Conservation (phyloP, 2,797 vertebrate species). For the Cossypha niveicapilla region DNA sequence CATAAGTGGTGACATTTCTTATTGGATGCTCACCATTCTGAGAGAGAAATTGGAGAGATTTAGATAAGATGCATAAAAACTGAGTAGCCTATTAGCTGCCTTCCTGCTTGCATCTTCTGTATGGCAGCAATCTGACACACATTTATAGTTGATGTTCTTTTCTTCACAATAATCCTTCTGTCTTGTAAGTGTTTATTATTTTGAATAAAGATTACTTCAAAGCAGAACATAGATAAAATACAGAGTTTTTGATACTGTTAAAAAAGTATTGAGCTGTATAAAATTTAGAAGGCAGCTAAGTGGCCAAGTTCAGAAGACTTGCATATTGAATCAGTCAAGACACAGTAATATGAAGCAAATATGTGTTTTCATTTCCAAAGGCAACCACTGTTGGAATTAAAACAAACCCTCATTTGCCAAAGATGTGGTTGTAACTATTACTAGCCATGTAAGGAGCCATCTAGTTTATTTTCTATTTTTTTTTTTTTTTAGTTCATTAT, state of each 20-base stretch:
- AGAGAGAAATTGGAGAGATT: not conserved
- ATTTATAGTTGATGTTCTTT: accelerated
- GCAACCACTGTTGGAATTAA: not conserved
- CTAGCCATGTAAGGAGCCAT: not conserved
- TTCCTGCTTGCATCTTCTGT: not conserved
- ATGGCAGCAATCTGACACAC: not conserved
- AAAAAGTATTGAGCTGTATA: not conserved
- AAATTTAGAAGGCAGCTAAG: not conserved
- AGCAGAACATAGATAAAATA: not conserved
- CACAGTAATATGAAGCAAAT: not conserved
- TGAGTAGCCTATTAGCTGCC: not conserved
- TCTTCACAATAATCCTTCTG: not conserved
- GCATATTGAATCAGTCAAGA: not conserved
- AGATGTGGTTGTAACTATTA: not conserved
- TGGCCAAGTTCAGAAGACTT: not conserved
- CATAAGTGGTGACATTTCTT: not conserved
- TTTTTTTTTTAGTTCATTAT: not conserved
- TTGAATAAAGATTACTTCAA: not conserved
- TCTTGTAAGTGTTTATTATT: not conserved
- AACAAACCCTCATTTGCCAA: not conserved
- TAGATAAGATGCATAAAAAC: not conserved
- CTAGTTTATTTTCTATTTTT: not conserved
- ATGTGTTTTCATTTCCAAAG: not conserved
- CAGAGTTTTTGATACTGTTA: not conserved
- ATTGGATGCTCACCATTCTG: not conserved